Conservation (phyloP, 2,888 invertebrate species). For the Drosophila infuscata region DNA sequence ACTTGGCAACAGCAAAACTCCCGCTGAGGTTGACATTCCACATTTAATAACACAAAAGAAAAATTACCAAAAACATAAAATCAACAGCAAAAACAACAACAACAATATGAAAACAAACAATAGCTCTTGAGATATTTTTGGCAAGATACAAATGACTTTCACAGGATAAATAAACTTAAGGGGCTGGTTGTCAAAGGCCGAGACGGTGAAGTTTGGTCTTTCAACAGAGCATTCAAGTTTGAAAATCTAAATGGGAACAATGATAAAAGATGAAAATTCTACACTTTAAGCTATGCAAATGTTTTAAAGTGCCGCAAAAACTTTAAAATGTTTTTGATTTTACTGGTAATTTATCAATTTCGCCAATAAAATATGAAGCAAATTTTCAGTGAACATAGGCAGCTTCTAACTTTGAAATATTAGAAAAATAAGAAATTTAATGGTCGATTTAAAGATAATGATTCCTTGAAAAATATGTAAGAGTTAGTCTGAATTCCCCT, state of each 20-base stretch:
- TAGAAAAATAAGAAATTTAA: no score
- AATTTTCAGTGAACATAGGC: not conserved
- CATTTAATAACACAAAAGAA: constrained; percentile 41
- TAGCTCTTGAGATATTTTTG: constrained; percentile 14
- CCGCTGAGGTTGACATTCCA: constrained; percentile 54
- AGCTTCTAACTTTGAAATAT: no score
- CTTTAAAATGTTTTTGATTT: not conserved
- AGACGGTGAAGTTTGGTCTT: not conserved
- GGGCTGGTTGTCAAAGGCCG: not conserved
- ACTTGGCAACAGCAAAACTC: constrained; percentile 42
- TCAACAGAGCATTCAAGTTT: not conserved
- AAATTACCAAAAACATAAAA: constrained; percentile 40
- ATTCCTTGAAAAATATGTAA: not conserved
- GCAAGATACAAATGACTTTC: constrained; percentile 20
- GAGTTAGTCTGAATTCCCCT: not conserved
- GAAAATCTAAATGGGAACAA: not conserved
- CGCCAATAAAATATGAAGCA: not conserved
- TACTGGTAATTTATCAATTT: not conserved
- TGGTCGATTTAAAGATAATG: no score
- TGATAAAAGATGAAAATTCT: not conserved
- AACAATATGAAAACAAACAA: constrained; percentile 39
- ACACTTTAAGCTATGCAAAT: not conserved
- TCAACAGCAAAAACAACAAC: constrained; percentile 1
- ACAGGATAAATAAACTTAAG: constrained; percentile 21
- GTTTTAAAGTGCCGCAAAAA: not conserved